Percentiles rank a stretch among this genome's conserved stretches.
phyloP scores from a whole-genome alignment of 2,888 invertebrate genomes.

The Folsomia manolachei region DNA sequence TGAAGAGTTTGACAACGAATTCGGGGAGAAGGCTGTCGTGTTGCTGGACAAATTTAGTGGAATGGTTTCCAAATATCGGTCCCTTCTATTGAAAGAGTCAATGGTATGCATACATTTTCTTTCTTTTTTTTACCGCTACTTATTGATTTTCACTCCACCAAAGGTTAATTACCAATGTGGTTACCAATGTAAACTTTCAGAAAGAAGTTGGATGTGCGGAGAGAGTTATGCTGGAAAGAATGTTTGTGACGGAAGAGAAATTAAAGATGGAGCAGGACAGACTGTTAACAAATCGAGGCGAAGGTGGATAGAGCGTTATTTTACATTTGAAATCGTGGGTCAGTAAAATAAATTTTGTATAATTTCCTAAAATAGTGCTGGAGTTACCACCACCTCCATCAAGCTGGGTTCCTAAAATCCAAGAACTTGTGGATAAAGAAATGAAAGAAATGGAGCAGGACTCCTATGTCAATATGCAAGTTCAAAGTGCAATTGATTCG shows the following conservation, averaged over 20 bases:
- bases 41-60: conserved; percentile 47
- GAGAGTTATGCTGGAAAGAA: conserved; percentile 49
- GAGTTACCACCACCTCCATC: conserved; percentile 48
- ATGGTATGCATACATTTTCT: conserved; percentile 36
- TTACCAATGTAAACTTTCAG: conserved; percentile 32
- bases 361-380: conserved; percentile 39
- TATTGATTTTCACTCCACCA: background rate
- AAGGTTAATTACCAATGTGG: conserved; percentile 3
- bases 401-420: conserved; percentile 46
- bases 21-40: conserved; percentile 46
- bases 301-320: conserved; percentile 32
- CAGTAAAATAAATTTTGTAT: background rate
- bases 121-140: background rate
- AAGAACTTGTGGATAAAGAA: conserved; percentile 49
- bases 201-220: conserved; percentile 49
- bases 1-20: conserved; percentile 49
- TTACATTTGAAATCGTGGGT: background rate
- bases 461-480: conserved; percentile 49
- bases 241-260: conserved; percentile 49
- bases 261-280: conserved; percentile 40
- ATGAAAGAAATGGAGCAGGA: conserved; percentile 49
- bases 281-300: conserved; percentile 43
- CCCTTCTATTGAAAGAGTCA: conserved; percentile 48
- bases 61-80: conserved; percentile 49
- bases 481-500: conserved; percentile 50